Base-by-base conservation (phyloP, 2,888 invertebrate genomes). In the Drosophila seclusa region DNA sequence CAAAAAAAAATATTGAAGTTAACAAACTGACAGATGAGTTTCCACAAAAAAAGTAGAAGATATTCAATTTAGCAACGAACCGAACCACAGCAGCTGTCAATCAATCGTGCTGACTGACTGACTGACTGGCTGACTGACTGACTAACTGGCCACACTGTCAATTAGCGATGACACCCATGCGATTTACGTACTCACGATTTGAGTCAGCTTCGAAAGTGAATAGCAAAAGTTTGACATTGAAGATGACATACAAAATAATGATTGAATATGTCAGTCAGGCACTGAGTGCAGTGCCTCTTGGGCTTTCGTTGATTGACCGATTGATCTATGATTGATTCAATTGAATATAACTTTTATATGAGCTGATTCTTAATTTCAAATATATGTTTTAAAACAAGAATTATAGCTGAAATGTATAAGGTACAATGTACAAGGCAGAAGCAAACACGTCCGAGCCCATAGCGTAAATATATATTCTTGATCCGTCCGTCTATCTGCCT, bases 1-100 rank as follows among this genome's bases (percentile, higher is more conserved):
- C 29, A 2, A 49, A 11, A 29, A 21, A 16, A 49, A 34, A 45
- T 16, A 57, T 11, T 27, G 36, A 59, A 68, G 38, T 52, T 24
- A 58, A 48, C 65, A 64, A 77, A 79, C 79, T 76, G 59, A 73
- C 48, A 55, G 57, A 40, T 60, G 62, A 48, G 61, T 59, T 59
- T 77, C 34, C 3, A 11, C 49, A 50, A 29, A 34, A 24, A 34
- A 24, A 6, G 53, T 24, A 0, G 36, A 11, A 54, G 36, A 27
- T 27, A 29, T n/a, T 45, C 21, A 45, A 49, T 49, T 49, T 4
- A 38, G 36, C n/a, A 53, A 24, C 13, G 38, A 18, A 31, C 45
- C 34, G 8, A 13, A 21, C 21, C 59, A 27, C 52, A 54, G 54
- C 59, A 67, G 59, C 59, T 76, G 77, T 78, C 77, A 74, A 77